Evolutionary conservation across 2,113 vertebrate species (phyloP).

Genomic region (Glareola pratincola): DNA sequence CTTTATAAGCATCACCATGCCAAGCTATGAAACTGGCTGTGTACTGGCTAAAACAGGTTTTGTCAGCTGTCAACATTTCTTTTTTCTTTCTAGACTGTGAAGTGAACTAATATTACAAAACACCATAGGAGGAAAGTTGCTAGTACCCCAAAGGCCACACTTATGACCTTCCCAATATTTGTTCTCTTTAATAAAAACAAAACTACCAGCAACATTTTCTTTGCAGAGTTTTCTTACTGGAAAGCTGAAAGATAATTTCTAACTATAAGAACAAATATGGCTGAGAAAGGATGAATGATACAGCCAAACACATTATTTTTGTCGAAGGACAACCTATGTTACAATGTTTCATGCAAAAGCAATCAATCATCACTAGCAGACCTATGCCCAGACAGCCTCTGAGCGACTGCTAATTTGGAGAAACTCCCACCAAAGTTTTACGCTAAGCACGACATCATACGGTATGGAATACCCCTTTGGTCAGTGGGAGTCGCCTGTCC

Average conservation of each 20-base stretch:
- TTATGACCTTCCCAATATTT: not conserved
- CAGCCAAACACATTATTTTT: not conserved
- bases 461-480: not conserved
- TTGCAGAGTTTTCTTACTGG: not conserved
- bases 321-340: not conserved
- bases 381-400: not conserved
- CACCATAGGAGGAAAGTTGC: not conserved
- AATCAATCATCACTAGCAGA: not conserved
- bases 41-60: not conserved
- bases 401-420: not conserved
- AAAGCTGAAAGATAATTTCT: not conserved
- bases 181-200: not conserved
- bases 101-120: not conserved
- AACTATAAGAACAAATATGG: not conserved
- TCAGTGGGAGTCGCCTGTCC: not conserved
- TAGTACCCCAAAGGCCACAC: not conserved
- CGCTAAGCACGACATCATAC: not conserved
- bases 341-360: not conserved
- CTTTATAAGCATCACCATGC: not conserved
- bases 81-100: not conserved
- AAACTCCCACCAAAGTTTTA: not conserved
- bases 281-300: not conserved
- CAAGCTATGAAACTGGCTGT: not conserved
- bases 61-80: not conserved
- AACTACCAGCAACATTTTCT: not conserved